phyloP scores from a whole-genome alignment of 2,888 invertebrate genomes.

The Palloptera scutellata region DNA sequence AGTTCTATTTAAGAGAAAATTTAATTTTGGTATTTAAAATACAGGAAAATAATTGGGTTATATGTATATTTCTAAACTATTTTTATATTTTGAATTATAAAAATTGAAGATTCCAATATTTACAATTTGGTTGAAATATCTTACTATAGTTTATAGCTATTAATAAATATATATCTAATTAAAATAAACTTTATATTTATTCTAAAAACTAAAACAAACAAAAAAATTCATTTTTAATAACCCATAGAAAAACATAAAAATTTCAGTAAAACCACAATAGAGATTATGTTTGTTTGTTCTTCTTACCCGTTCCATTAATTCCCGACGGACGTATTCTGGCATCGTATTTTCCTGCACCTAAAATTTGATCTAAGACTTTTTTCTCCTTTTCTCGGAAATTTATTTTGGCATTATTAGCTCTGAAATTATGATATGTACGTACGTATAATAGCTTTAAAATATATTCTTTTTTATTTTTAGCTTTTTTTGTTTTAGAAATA shows the following conservation, averaged over 20 bases:
- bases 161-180: neutral
- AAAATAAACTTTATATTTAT: neutral
- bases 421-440: slow-evolving; percentile 66
- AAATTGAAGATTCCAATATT: too few relatives aligned
- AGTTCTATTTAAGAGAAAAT: slow-evolving; percentile 20
- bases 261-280: neutral
- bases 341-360: slow-evolving; percentile 90
- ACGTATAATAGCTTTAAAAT: slow-evolving; percentile 55
- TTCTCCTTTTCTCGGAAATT: slow-evolving; percentile 95
- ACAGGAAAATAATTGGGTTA: neutral
- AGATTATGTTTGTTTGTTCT: neutral
- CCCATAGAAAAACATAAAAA: neutral
- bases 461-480: slow-evolving; percentile 30
- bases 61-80: too few relatives aligned
- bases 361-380: slow-evolving; percentile 90
- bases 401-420: slow-evolving; percentile 81
- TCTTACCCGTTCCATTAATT: slow-evolving; percentile 90
- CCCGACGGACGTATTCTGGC: slow-evolving; percentile 92
- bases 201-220: neutral
- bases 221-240: too few relatives aligned
- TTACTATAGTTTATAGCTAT: neutral
- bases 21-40: slow-evolving; percentile 4
- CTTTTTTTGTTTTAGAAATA: slow-evolving; percentile 23
- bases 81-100: too few relatives aligned
- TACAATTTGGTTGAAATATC: too few relatives aligned